Evolutionary conservation across 2,888 invertebrate genomes (phyloP).

Genomic region (Melieria omissa): DNA sequence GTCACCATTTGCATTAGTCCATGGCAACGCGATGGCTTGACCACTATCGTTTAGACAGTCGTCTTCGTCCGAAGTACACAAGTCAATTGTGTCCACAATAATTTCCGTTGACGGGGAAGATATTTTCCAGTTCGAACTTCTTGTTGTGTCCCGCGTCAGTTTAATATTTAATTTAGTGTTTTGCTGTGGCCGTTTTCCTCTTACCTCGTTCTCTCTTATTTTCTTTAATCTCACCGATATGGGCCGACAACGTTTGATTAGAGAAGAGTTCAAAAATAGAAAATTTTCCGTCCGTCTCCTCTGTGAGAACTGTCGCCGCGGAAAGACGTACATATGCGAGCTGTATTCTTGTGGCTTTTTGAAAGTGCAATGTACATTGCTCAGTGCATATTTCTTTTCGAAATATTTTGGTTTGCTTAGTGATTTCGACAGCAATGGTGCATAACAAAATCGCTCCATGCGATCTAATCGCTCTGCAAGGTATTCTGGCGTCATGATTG

Average conservation of each 20-base stretch:
- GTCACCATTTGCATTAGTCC: too few species aligned
- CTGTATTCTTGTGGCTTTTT: conserved; percentile 61
- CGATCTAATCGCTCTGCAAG: conserved; percentile 69
- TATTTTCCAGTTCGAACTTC: conserved; percentile 63
- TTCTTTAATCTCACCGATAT: conserved; percentile 64
- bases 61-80: conserved; percentile 77
- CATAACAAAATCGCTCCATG: conserved; percentile 68
- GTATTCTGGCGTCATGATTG: conserved; percentile 66
- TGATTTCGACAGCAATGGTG: conserved; percentile 64
- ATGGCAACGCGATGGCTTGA: background rate
- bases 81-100: conserved; percentile 72
- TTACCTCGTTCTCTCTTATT: conserved; percentile 56
- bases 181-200: conserved; percentile 48
- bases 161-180: conserved; percentile 62
- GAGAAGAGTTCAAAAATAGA: conserved; percentile 62
- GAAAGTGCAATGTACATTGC: conserved; percentile 58
- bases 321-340: conserved; percentile 62
- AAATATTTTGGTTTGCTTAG: conserved; percentile 58
- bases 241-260: conserved; percentile 65
- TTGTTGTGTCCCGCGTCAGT: conserved; percentile 61
- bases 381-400: conserved; percentile 55
- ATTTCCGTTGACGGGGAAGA: conserved; percentile 59
- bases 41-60: conserved; percentile 43
- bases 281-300: conserved; percentile 61
- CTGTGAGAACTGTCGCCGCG: conserved; percentile 62